Percentiles rank a stretch among this genome's conserved stretches.
phyloP scores from a whole-genome alignment of 1,140 invertebrate genomes.

The Aradophagus sp. region DNA sequence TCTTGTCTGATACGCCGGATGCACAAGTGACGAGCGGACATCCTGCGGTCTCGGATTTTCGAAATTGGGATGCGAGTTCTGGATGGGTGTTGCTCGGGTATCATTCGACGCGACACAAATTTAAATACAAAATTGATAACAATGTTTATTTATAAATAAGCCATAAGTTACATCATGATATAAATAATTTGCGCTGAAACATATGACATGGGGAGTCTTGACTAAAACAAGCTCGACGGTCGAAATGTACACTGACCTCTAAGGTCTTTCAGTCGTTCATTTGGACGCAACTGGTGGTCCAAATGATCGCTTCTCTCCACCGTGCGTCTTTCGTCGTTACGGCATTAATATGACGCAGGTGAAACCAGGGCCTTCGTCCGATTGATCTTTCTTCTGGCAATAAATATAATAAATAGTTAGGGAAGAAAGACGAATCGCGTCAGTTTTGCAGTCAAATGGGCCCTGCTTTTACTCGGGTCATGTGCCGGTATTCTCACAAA shows the following conservation, averaged over 20 bases:
- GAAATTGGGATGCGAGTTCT: slow-evolving; percentile 44
- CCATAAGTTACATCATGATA: slow-evolving; percentile 74
- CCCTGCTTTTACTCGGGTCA: slow-evolving; percentile 19
- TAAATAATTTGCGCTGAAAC: slow-evolving; percentile 72
- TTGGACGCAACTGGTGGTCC: slow-evolving; percentile 18
- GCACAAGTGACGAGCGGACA: slow-evolving; percentile 60
- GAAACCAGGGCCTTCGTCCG: slow-evolving; percentile 2
- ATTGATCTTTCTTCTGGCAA: slow-evolving; percentile 40
- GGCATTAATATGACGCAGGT: slow-evolving; percentile 6
- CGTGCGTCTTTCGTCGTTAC: slow-evolving; percentile 7
- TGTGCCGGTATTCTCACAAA: slow-evolving; percentile 11
- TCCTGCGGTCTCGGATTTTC: slow-evolving; percentile 40
- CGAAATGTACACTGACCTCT: slow-evolving; percentile 45
- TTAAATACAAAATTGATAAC: slow-evolving; percentile 62
- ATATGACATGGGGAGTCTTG: slow-evolving; percentile 64
- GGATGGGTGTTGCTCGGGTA: slow-evolving; percentile 34
- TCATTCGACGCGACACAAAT: slow-evolving; percentile 4
- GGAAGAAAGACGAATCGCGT: slow-evolving; percentile 37
- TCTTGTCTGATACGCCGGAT: slow-evolving; percentile 68
- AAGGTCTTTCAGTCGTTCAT: slow-evolving; percentile 44
- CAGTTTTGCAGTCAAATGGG: slow-evolving; percentile 8
- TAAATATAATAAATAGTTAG: slow-evolving; percentile 57
- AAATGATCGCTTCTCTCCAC: slow-evolving; percentile 41
- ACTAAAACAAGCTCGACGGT: slow-evolving; percentile 64
- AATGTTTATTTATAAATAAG: slow-evolving; percentile 74